These are phyloP conservation scores for Paradoxurus hermaphroditus DNA, from an alignment of 2,113 vertebrate species.

Conservation along the genomic window DNA sequence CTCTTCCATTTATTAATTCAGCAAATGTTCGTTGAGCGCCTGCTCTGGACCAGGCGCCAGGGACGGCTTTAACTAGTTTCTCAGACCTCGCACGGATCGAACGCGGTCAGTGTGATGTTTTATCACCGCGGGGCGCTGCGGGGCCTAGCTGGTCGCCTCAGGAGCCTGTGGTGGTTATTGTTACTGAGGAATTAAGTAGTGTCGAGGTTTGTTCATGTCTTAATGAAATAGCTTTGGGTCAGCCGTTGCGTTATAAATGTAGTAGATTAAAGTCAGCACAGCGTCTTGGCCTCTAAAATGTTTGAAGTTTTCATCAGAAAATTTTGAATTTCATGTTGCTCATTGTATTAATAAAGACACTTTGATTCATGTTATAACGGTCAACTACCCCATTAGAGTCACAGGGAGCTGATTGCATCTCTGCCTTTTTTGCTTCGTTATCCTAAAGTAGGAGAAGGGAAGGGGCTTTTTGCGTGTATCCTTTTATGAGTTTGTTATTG, in stretches of 20 bases:
- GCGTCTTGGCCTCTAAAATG: not conserved
- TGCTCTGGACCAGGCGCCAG: not conserved
- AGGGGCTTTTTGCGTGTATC: not conserved
- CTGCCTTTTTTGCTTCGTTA: conserved; percentile 58
- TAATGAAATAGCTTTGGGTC: not conserved
- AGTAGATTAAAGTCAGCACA: not conserved
- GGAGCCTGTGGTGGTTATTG: not conserved
- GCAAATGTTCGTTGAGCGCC: not conserved
- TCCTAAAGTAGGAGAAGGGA: not conserved
- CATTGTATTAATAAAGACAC: not conserved
- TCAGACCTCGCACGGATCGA: not conserved
- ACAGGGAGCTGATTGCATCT: not conserved
- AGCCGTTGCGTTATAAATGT: not conserved
- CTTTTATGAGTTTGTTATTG: not conserved
- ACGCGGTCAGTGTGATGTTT: not conserved
- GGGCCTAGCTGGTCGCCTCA: not conserved
- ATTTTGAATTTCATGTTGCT: not conserved
- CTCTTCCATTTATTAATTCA: not conserved
- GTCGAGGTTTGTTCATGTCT: not conserved
- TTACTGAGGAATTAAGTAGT: not conserved
- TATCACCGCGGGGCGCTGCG: not conserved
- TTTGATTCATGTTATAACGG: not conserved
- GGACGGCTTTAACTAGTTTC: not conserved
- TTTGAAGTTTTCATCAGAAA: not conserved
- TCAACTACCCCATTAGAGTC: not conserved